These are phyloP conservation scores for Lota lota DNA, from an alignment of 2,113 vertebrate species.

Conservation along the genomic window DNA sequence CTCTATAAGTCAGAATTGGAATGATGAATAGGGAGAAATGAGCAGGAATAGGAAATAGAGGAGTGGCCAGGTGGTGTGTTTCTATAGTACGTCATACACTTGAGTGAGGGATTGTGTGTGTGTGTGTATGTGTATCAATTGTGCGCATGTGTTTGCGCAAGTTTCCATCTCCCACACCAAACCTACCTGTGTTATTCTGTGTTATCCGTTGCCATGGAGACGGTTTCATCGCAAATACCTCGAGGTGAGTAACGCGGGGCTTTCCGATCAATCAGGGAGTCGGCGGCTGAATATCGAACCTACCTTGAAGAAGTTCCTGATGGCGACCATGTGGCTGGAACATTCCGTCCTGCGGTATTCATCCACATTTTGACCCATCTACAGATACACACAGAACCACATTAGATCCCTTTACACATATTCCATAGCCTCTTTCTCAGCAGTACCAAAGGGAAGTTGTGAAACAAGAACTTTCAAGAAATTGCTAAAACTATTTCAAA, in stretches of 20 bases:
- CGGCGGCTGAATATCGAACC: not conserved
- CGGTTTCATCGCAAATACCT: not conserved
- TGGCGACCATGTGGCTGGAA: conserved; percentile 72
- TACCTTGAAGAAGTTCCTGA: conserved; percentile 83
- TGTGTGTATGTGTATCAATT: too few species aligned
- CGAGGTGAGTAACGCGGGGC: not conserved
- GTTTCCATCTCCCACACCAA: not conserved
- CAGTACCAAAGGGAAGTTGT: too few species aligned
- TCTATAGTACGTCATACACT: not conserved
- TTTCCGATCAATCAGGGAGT: not conserved
- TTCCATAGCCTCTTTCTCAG: too few species aligned
- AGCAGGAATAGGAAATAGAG: not conserved
- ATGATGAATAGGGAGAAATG: not conserved
- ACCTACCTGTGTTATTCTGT: conserved; percentile 13
- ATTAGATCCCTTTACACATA: too few species aligned
- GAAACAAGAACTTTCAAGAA: too few species aligned
- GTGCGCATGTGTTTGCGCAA: not conserved
- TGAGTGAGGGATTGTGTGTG: too few species aligned
- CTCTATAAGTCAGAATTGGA: conserved; percentile 9
- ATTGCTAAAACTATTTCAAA: too few species aligned
- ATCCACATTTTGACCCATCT: conserved; percentile 79
- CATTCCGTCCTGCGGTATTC: conserved; percentile 70
- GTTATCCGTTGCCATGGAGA: conserved; percentile 12
- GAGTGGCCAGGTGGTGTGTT: not conserved
- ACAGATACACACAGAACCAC: conserved; percentile 53